Percentiles rank a stretch among this genome's conserved stretches.
Conservation (phyloP, 2,888 invertebrate genomes). For the Meliscaeva auricollis region DNA sequence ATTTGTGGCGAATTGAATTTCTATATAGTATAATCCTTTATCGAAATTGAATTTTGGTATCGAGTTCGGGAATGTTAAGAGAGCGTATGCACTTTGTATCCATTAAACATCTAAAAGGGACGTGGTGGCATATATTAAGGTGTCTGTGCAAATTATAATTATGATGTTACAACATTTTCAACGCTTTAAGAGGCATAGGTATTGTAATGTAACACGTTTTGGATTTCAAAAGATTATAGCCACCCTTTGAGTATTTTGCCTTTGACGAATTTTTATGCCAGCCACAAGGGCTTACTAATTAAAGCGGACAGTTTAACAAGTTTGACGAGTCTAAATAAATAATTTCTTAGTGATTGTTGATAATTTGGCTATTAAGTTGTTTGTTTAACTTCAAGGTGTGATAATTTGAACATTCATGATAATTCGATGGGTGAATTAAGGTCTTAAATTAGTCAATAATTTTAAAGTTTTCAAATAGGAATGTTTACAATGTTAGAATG, state of each 20-base stretch:
- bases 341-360: too few relatives aligned
- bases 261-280: not conserved
- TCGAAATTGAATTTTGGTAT: conserved; percentile 16
- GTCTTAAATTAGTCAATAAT: too few relatives aligned
- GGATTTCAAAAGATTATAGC: not conserved
- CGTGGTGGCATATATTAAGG: not conserved
- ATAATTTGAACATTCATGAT: too few relatives aligned
- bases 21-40: not conserved
- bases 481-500: too few relatives aligned
- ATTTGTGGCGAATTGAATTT: conserved; percentile 52
- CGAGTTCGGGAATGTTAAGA: conserved; percentile 8
- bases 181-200: not conserved
- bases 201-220: conserved; percentile 12
- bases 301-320: not conserved
- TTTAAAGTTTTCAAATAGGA: too few relatives aligned
- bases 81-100: not conserved
- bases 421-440: too few relatives aligned
- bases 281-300: not conserved
- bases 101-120: not conserved
- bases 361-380: too few relatives aligned
- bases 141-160: conserved; percentile 9
- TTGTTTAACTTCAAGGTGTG: too few relatives aligned
- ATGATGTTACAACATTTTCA: conserved; percentile 8
- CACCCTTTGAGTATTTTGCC: not conserved
- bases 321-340: not conserved